phyloP scores from a whole-genome alignment of 2,797 vertebrate genomes.

The Phrynocephalus forsythii region DNA sequence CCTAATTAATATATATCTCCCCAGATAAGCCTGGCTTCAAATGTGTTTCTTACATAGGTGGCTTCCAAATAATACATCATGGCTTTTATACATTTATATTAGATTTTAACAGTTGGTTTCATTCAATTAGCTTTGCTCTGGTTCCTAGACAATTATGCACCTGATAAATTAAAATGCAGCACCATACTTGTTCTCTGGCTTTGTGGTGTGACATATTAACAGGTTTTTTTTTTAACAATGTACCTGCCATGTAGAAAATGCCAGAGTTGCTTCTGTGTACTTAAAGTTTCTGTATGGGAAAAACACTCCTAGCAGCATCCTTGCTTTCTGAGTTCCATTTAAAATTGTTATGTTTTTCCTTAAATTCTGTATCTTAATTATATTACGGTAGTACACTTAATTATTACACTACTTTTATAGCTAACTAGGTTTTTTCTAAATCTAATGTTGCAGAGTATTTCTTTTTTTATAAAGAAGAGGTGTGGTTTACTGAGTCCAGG shows the following conservation, averaged over 20 bases:
- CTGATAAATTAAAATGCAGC: conserved; percentile 25
- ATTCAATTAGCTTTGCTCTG: conserved; percentile 28
- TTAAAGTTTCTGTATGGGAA: background rate
- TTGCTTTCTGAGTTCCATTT: background rate
- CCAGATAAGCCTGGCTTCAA: background rate
- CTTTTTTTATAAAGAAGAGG: too few relatives aligned
- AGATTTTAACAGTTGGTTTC: conserved; percentile 28
- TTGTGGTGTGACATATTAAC: conserved; percentile 20
- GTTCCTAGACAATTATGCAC: conserved; percentile 23
- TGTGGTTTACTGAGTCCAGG: too few relatives aligned
- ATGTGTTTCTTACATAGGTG: background rate
- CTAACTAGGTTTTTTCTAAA: background rate
- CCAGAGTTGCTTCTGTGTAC: background rate
- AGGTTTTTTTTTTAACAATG: background rate
- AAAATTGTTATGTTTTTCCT: background rate
- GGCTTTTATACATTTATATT: conserved; percentile 30
- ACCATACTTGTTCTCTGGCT: background rate
- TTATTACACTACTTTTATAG: background rate
- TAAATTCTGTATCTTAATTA: too few relatives aligned
- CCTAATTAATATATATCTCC: background rate
- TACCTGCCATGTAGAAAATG: background rate
- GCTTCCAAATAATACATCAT: conserved; percentile 8
- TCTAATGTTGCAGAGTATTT: background rate
- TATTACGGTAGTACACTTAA: too few relatives aligned
- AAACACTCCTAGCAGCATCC: background rate